These are phyloP conservation scores for Brevimyrus niger DNA, from an alignment of 2,113 vertebrate species.

Conservation along the genomic window DNA sequence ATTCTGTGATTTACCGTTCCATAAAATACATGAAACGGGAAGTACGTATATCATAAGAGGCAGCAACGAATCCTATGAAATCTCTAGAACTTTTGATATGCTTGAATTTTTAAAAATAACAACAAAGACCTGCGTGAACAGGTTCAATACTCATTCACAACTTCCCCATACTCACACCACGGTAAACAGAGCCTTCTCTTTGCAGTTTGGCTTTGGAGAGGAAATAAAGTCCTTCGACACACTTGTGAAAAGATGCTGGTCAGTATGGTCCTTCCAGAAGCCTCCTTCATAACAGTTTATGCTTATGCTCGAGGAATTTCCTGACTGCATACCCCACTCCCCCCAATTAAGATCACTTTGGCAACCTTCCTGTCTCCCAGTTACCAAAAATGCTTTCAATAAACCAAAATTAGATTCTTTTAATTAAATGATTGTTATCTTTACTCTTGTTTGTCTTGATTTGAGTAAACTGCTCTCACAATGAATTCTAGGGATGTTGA, in stretches of 20 bases:
- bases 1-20: neutral
- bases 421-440: conserved; percentile 8
- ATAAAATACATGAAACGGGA: neutral
- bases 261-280: neutral
- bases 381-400: neutral
- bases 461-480: neutral
- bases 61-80: neutral
- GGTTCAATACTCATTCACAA: neutral
- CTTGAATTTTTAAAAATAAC: neutral
- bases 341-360: neutral
- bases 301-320: neutral
- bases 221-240: neutral
- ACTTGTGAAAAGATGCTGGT: neutral
- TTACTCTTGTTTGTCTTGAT: neutral
- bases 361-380: neutral
- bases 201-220: neutral
- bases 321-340: neutral
- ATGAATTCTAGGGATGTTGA: neutral
- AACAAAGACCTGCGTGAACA: neutral
- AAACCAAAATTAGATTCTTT: neutral
- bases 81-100: neutral
- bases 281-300: neutral
- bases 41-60: neutral
- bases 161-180: neutral
- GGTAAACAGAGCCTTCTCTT: neutral